Conservation (phyloP, 2,113 vertebrate species). For the Oceanodroma tethys region DNA sequence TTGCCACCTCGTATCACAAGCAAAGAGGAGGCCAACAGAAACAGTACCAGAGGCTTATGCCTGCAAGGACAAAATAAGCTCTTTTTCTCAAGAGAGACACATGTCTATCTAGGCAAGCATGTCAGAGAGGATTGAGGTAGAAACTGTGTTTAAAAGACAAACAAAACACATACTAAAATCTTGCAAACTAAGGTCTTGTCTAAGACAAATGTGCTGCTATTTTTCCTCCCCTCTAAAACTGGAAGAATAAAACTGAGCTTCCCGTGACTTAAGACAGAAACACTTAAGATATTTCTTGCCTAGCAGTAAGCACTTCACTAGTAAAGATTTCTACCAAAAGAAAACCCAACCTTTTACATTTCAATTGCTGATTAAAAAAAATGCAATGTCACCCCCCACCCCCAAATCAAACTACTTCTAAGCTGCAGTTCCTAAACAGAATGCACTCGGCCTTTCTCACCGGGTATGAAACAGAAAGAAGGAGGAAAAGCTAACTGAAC, state of each 20-base stretch:
- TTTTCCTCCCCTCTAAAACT: not conserved
- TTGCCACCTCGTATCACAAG: not conserved
- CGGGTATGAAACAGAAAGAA: not conserved
- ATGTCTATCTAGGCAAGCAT: not conserved
- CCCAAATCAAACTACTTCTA: not conserved
- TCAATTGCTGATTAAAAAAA: not conserved
- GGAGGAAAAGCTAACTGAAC: not conserved
- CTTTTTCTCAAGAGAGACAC: not conserved
- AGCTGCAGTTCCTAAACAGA: not conserved
- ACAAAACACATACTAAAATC: not conserved
- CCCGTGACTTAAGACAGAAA: not conserved
- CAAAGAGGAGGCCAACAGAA: not conserved
- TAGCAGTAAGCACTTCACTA: not conserved
- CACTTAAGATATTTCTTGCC: not conserved
- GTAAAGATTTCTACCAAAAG: not conserved
- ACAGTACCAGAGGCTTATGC: not conserved
- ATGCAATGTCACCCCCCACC: not conserved
- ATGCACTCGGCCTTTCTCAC: not conserved
- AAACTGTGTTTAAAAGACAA: not conserved
- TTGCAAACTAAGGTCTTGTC: not conserved
- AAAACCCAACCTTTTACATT: not conserved
- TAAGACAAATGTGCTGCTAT: not conserved
- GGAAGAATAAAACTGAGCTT: not conserved
- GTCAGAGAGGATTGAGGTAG: not conserved
- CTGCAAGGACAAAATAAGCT: not conserved